phyloP scores from a whole-genome alignment of 2,888 invertebrate species.

The Cyclophora albipunctata region DNA sequence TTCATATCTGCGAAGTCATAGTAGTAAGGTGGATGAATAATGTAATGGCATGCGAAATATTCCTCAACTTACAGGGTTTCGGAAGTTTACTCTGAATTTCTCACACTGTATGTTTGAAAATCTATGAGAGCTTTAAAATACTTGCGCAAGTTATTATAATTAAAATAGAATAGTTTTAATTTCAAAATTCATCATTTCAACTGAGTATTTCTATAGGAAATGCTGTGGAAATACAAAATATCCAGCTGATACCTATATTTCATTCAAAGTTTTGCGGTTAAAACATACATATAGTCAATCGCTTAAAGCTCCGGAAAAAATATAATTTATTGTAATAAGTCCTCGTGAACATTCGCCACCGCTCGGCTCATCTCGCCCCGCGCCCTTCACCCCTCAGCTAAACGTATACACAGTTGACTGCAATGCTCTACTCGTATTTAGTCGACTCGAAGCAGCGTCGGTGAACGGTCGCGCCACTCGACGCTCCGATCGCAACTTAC shows the following conservation, averaged over 20 bases:
- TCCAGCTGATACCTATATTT: slow-evolving; percentile 47
- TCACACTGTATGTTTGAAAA: background rate
- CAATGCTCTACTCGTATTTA: slow-evolving; percentile 60
- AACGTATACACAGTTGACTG: slow-evolving; percentile 62
- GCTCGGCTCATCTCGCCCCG: slow-evolving; percentile 64
- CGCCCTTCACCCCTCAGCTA: slow-evolving; percentile 47
- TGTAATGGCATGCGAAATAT: slow-evolving; percentile 36
- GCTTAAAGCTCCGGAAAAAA: slow-evolving; percentile 65
- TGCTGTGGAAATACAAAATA: background rate
- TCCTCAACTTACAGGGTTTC: slow-evolving; percentile 40
- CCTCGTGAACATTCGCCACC: slow-evolving; percentile 71
- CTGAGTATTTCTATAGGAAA: too few relatives aligned
- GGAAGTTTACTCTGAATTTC: slow-evolving; percentile 22
- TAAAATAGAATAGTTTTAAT: too few relatives aligned
- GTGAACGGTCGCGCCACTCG: slow-evolving; percentile 67
- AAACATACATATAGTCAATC: slow-evolving; percentile 48
- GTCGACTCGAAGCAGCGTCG: slow-evolving; percentile 67
- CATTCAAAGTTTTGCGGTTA: slow-evolving; percentile 56
- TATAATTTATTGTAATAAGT: slow-evolving; percentile 73
- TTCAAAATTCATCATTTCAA: too few relatives aligned
- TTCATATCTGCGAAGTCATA: slow-evolving; percentile 30
- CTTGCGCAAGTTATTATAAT: too few relatives aligned
- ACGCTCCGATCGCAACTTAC: slow-evolving; percentile 56
- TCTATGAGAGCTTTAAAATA: background rate
- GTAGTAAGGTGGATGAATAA: slow-evolving; percentile 32